Percentiles rank a stretch among this genome's conserved stretches.
Evolutionary conservation across 2,888 invertebrate species (phyloP).

Genomic region (Andrena chrysosceles): DNA sequence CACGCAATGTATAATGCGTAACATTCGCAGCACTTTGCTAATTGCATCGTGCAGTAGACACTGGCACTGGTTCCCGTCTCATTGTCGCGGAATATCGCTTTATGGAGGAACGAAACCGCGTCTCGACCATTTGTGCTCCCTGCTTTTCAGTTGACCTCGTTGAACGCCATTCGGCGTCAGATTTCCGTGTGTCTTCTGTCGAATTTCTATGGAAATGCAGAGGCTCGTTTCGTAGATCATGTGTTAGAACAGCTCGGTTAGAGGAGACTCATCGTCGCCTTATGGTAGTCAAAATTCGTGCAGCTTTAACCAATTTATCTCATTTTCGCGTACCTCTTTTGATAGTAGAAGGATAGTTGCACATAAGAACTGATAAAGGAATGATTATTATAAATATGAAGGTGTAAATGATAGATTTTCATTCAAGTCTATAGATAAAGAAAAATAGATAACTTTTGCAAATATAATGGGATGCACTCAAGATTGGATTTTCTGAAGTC

Average conservation of each 20-base stretch:
- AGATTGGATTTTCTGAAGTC: too few species aligned
- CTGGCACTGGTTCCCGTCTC: slow-evolving; percentile 10
- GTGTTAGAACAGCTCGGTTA: not conserved
- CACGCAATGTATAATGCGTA: slow-evolving; percentile 65
- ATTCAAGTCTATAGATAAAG: too few species aligned
- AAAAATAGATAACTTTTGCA: too few species aligned
- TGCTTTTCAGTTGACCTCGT: slow-evolving; percentile 21
- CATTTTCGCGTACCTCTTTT: not conserved
- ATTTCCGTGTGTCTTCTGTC: slow-evolving; percentile 13
- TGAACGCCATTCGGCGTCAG: slow-evolving; percentile 22
- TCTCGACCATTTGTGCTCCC: not conserved
- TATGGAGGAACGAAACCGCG: slow-evolving; percentile 5
- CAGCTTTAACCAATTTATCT: not conserved
- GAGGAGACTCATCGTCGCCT: not conserved
- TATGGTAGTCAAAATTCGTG: not conserved
- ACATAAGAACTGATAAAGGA: too few species aligned
- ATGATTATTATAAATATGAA: too few species aligned
- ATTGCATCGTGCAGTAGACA: slow-evolving; percentile 68
- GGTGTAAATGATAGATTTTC: too few species aligned
- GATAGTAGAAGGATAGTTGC: not conserved
- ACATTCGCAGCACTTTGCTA: slow-evolving; percentile 72
- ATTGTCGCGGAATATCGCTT: slow-evolving; percentile 39
- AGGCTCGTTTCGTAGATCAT: slow-evolving; percentile 24
- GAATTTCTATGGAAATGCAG: slow-evolving; percentile 23
- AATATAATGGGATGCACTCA: too few species aligned